A percentile compares a stretch with the other conserved stretches of the same genome.
These are phyloP conservation scores for Thamnaconus septentrionalis DNA, from an alignment of 2,113 vertebrate species.

Conservation along the genomic window DNA sequence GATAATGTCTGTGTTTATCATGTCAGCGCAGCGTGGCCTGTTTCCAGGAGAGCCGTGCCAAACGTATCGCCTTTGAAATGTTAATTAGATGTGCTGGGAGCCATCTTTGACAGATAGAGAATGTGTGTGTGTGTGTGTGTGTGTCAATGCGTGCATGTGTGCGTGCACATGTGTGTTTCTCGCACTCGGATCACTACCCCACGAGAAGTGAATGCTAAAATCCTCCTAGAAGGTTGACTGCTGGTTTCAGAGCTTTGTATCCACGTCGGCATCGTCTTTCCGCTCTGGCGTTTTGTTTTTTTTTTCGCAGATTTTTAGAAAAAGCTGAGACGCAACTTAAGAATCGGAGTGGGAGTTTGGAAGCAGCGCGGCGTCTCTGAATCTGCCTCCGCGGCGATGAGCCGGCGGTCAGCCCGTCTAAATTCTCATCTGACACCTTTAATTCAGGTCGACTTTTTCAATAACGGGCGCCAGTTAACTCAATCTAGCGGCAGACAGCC, in stretches of 20 bases:
- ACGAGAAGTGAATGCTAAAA: slow-evolving; percentile 30
- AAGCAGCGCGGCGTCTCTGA: slow-evolving; percentile 18
- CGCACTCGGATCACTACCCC: slow-evolving; percentile 12
- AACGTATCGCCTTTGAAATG: slow-evolving; percentile 64
- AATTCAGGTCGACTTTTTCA: slow-evolving; percentile 78
- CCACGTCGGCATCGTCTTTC: slow-evolving; percentile 2
- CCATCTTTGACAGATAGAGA: slow-evolving; percentile 53
- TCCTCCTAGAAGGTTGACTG: slow-evolving; percentile 17
- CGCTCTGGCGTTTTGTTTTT: slow-evolving; percentile 33
- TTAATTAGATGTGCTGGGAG: slow-evolving; percentile 67
- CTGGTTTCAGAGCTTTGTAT: background rate
- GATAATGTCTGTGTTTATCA: slow-evolving; percentile 65
- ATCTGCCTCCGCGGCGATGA: slow-evolving; percentile 21
- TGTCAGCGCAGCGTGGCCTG: slow-evolving; percentile 52
- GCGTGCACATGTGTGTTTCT: slow-evolving; percentile 3
- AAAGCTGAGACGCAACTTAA: background rate
- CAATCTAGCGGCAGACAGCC: slow-evolving; percentile 73
- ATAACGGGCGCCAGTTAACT: slow-evolving; percentile 73
- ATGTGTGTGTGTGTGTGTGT: background rate
- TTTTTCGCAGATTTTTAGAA: background rate
- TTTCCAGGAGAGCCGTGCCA: slow-evolving; percentile 50
- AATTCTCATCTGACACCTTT: slow-evolving; percentile 67
- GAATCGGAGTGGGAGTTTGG: slow-evolving; percentile 14
- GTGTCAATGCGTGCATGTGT: too few species aligned
- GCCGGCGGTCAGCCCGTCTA: slow-evolving; percentile 48